Base-by-base conservation (phyloP, 2,888 invertebrate genomes). In the Epicampocera succincta region DNA sequence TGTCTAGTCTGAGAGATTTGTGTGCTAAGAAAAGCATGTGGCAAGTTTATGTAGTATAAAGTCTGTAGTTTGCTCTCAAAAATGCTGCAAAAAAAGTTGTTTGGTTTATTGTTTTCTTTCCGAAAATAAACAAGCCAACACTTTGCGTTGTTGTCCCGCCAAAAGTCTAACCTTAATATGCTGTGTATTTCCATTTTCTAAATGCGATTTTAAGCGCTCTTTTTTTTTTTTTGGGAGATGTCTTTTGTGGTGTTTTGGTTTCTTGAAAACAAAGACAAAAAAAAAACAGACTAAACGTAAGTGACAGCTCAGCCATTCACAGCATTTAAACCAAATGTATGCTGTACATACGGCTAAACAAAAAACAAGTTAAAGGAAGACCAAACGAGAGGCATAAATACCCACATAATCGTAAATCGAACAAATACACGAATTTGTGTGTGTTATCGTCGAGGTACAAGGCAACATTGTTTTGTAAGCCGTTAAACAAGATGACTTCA, bases 401-500 rank as follows among this genome's bases (percentile, higher is more conserved):
- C 52, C 54, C 78, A 66, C 38, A 68, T 79, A 79, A 79, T 79
- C 78, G 72, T 79, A 73, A 73, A 79, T 79, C 66, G 72, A 73
- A 79, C 46, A 52, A 66, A 66, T 60, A 79, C 78, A 79, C 72
- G 78, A 79, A 66, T 73, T 78, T 72, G 63, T 66, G 58, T 66
- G 50, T 66, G 58, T 76, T 33, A 9, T 33, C 8, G 48, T 29
- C 50, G 58, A 44, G 60, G 74, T 69, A 81, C 76, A 72, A 61
- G 81, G 81, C 77, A 73, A 77, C 81, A 77, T 68, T 77, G 73
- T 77, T 81, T 77, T 77, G 77, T 76, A 77, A 81, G 81, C 81
- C 81, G 81, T 81, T 81, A 81, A 81, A 81, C 77, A 77, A 76
- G 73, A 73, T 73, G 81, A 73, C 42, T 77, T 77, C 63, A 69